These are phyloP conservation scores for Archegozetes longisetosus DNA, from an alignment of 1,140 invertebrate genomes.

Conservation along the genomic window DNA sequence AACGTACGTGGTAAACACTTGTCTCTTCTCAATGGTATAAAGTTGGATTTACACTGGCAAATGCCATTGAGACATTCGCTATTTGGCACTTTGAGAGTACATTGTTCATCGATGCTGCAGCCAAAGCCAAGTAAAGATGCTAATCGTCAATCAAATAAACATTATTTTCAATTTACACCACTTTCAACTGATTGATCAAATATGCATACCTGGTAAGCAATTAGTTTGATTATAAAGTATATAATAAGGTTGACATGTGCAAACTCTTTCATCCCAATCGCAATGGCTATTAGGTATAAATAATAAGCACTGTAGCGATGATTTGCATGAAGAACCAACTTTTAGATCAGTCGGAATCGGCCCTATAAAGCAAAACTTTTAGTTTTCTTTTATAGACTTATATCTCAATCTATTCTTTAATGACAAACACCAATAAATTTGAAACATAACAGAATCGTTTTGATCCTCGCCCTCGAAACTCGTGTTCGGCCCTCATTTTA, in stretches of 20 bases:
- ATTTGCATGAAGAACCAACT: constrained; percentile 16
- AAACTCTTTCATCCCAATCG: constrained; percentile 16
- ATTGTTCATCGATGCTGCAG: constrained; percentile 52
- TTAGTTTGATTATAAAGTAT: constrained; percentile 17
- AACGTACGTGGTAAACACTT: constrained; percentile 69
- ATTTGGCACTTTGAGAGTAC: constrained; percentile 57
- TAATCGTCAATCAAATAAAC: constrained; percentile 25
- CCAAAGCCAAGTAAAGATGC: constrained; percentile 56
- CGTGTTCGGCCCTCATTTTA: too few relatives aligned
- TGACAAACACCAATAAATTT: too few relatives aligned
- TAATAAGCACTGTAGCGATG: constrained; percentile 18
- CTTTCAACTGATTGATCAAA: background rate
- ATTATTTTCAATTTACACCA: background rate
- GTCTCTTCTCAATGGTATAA: constrained; percentile 64
- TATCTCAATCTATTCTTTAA: too few relatives aligned
- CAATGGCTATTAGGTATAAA: constrained; percentile 19
- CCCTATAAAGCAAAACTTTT: background rate
- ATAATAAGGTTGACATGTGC: constrained; percentile 22
- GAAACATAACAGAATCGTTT: too few relatives aligned
- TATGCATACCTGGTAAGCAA: constrained; percentile 22
- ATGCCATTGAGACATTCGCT: constrained; percentile 51
- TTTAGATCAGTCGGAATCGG: constrained; percentile 13
- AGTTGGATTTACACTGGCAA: constrained; percentile 59
- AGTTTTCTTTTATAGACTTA: background rate
- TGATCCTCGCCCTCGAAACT: too few relatives aligned